Base-by-base conservation (phyloP, 2,113 vertebrate genomes). In the Procapra przewalskii region DNA sequence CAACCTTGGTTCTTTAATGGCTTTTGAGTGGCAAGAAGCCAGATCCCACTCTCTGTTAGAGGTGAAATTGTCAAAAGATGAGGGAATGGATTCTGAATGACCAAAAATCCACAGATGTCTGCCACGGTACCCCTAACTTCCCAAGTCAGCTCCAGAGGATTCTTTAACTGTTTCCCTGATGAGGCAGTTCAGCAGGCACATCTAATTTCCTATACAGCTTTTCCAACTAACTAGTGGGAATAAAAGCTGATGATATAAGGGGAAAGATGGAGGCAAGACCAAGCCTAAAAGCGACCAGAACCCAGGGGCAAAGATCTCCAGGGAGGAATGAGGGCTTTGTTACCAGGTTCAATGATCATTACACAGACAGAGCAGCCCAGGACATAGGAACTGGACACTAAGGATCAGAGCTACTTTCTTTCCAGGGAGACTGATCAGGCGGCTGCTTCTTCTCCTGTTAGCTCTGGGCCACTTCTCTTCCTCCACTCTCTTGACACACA, bases 301-400 rank as follows among this genome's bases (percentile, higher is more conserved):
- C 75, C 57, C 29, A 10, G 12, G 15, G 25, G 50, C 16, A 27
- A 54, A 83, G 55, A 48, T 25, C 45, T 75, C 60, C n/a, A 9
- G 59, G 71, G 55, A 57, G 45, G 88, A 84, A 90, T 88, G 87
- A 88, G 60, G 45, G n/a, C 36, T 77, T 64, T 0, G 1, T 96
- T 96, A 97, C 94, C 91, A 48, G 80, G 96, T 98, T 67, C 48
- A 52, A 83, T 88, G 95, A 93, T 95, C 71, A 77, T 97, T 94
- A 77, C 92, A 81, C 95, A 93, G 95, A 96, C 97, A 96, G 59
- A 81, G 88, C 88, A 95, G 98, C 94, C 97, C 96, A 81, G 27
- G 50, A 81, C 96, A 3, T 62, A 91, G 96, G 98, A 98, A 98
- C 97, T 85, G 96, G 96, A 97, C 97, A 93, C 84, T 90, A 62